Evolutionary conservation across 2,888 invertebrate species (phyloP).

Genomic region (Pammene fasciana): DNA sequence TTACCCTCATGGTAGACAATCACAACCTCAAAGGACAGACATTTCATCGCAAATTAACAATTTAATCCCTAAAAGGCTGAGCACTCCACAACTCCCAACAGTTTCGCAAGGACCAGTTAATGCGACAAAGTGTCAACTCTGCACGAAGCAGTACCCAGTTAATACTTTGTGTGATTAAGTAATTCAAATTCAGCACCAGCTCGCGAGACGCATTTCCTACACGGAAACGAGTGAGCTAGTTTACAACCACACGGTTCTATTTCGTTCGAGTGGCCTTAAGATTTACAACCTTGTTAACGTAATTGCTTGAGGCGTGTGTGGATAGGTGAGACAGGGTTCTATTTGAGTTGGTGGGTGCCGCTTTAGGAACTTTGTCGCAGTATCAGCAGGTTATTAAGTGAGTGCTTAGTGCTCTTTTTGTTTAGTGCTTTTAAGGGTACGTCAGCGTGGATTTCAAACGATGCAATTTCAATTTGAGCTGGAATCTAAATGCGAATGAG

Average conservation of each 20-base stretch:
- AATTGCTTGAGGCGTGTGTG: constrained; percentile 49
- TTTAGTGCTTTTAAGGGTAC: constrained; percentile 5
- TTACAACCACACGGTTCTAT: constrained; percentile 50
- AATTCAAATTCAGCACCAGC: constrained; percentile 37
- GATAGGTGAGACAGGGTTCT: constrained; percentile 45
- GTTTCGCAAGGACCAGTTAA: constrained; percentile 46
- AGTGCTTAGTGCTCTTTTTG: constrained; percentile 31
- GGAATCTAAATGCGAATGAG: background rate
- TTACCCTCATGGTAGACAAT: background rate
- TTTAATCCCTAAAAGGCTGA: constrained; percentile 15
- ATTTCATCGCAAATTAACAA: constrained; percentile 24
- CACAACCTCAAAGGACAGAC: constrained; percentile 23
- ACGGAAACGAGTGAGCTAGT: constrained; percentile 42
- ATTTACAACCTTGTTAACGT: constrained; percentile 51
- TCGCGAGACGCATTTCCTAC: constrained; percentile 33
- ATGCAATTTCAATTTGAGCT: constrained; percentile 9
- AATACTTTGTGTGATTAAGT: constrained; percentile 47
- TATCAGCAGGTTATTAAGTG: constrained; percentile 18
- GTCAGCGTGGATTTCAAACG: constrained; percentile 16
- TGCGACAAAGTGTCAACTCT: constrained; percentile 50
- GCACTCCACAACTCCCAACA: constrained; percentile 36
- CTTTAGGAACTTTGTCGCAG: constrained; percentile 26
- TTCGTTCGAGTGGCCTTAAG: constrained; percentile 46
- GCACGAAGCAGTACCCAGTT: constrained; percentile 46
- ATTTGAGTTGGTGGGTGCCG: constrained; percentile 44